Evolutionary conservation across 1,140 invertebrate species (phyloP).

Genomic region (Sinonovacula constricta): DNA sequence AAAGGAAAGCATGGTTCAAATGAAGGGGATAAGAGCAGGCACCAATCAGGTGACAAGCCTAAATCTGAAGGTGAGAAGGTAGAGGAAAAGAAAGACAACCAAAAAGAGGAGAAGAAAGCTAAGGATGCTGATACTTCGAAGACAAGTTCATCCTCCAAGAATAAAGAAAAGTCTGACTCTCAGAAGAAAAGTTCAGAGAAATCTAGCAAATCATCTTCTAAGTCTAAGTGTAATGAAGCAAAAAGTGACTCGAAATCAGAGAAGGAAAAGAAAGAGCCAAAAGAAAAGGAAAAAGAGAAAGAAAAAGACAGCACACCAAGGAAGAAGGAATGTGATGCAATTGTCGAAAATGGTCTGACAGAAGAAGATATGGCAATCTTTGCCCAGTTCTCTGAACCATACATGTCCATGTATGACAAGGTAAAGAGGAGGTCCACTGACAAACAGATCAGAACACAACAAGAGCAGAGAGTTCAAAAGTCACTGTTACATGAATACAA

Average conservation of each 20-base stretch:
- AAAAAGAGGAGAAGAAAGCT: slow-evolving; percentile 55
- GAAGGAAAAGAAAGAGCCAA: slow-evolving; percentile 14
- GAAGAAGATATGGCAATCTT: slow-evolving; percentile 47
- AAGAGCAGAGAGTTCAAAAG: slow-evolving; percentile 90
- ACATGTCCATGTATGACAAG: slow-evolving; percentile 99
- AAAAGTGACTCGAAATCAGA: neutral
- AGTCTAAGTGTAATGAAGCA: too few relatives aligned
- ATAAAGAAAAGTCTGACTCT: slow-evolving; percentile 12
- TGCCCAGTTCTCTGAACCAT: slow-evolving; percentile 75
- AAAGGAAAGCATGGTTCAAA: slow-evolving; percentile 8
- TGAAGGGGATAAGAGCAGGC: slow-evolving; percentile 40
- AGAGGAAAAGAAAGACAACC: slow-evolving; percentile 50
- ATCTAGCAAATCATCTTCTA: slow-evolving; percentile 27
- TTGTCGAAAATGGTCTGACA: slow-evolving; percentile 37
- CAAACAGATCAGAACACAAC: slow-evolving; percentile 80
- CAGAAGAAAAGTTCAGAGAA: slow-evolving; percentile 36
- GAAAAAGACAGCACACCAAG: slow-evolving; percentile 51
- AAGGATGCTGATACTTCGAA: slow-evolving; percentile 40
- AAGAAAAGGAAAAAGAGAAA: slow-evolving; percentile 42
- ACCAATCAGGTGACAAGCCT: slow-evolving; percentile 73
- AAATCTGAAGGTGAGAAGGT: slow-evolving; percentile 50
- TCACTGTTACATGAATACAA: slow-evolving; percentile 86
- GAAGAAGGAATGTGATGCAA: slow-evolving; percentile 58
- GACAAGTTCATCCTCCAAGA: slow-evolving; percentile 22
- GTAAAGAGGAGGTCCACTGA: slow-evolving; percentile 95